phyloP scores from a whole-genome alignment of 1,140 invertebrate genomes.

The Zaprionus taronus region DNA sequence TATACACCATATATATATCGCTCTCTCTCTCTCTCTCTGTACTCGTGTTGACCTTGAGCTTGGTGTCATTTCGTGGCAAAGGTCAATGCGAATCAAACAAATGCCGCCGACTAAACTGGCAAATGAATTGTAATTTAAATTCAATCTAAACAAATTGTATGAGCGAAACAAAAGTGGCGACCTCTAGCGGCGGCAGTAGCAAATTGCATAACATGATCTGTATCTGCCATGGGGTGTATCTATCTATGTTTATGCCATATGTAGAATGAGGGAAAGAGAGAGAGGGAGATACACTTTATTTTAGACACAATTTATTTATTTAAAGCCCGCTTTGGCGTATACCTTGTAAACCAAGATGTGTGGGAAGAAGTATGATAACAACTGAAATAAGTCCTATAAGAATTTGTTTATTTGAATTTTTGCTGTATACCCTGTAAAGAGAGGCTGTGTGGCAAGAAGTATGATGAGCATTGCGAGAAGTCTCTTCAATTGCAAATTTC shows the following conservation, averaged over 20 bases:
- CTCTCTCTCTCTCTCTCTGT: not conserved
- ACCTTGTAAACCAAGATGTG: not conserved
- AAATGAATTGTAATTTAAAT: slow-evolving; percentile 34
- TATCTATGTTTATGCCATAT: not conserved
- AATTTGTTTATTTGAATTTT: no score
- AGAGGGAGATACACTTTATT: slow-evolving; percentile 13
- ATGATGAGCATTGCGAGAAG: no score
- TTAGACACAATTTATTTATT: slow-evolving; percentile 58
- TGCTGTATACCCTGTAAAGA: not conserved
- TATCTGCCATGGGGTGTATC: not conserved
- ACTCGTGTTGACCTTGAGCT: slow-evolving; percentile 19
- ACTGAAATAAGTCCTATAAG: not conserved
- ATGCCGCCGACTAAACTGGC: slow-evolving; percentile 18
- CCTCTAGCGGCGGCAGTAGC: slow-evolving; percentile 39
- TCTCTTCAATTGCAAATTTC: no score
- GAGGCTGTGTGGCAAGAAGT: no score
- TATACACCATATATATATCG: not conserved
- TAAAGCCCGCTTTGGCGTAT: slow-evolving; percentile 5
- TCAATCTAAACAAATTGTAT: slow-evolving; percentile 36
- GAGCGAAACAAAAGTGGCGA: slow-evolving; percentile 22
- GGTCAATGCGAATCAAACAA: slow-evolving; percentile 23
- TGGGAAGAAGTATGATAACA: not conserved
- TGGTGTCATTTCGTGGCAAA: slow-evolving; percentile 9
- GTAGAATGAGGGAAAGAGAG: not conserved
- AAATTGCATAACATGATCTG: slow-evolving; percentile 47